Evolutionary conservation across 1,140 invertebrate genomes (phyloP).

Genomic region (Macrostomum lignano): DNA sequence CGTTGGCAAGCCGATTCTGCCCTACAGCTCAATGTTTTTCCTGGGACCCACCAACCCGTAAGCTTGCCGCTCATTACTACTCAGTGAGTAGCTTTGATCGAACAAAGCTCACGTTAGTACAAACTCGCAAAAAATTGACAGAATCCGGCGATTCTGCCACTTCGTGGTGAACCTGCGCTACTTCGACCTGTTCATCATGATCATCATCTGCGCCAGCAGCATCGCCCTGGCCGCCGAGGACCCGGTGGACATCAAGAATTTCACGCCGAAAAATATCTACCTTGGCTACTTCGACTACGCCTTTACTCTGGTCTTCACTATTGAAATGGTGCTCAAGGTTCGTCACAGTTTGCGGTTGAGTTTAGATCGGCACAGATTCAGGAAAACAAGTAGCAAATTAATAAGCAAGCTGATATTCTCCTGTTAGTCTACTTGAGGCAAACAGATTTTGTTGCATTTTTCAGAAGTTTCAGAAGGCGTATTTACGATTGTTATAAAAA

Average conservation of each 20-base stretch:
- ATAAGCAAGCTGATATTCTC: too few relatives aligned
- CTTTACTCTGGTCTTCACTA: slow-evolving; percentile 93
- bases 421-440: too few relatives aligned
- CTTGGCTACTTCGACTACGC: slow-evolving; percentile 96
- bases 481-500: too few relatives aligned
- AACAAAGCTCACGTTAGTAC: slow-evolving; percentile 3
- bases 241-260: slow-evolving; percentile 56
- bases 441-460: too few relatives aligned
- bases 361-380: too few relatives aligned
- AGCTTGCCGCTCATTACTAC: slow-evolving; percentile 20
- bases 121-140: slow-evolving; percentile 10
- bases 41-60: slow-evolving; percentile 90
- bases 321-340: slow-evolving; percentile 80
- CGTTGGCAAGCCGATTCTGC: slow-evolving; percentile 77
- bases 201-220: slow-evolving; percentile 83
- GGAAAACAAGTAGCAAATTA: too few relatives aligned
- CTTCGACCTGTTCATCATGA: slow-evolving; percentile 98
- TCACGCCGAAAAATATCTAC: slow-evolving; percentile 49
- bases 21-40: slow-evolving; percentile 99
- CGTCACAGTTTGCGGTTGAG: too few relatives aligned
- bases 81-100: neutral
- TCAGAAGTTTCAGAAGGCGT: too few relatives aligned
- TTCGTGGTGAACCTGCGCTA: slow-evolving; percentile 89
- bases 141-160: slow-evolving; percentile 34
- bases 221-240: slow-evolving; percentile 95